phyloP scores from a whole-genome alignment of 2,113 vertebrate species.

The Epinephelus fuscoguttatus region DNA sequence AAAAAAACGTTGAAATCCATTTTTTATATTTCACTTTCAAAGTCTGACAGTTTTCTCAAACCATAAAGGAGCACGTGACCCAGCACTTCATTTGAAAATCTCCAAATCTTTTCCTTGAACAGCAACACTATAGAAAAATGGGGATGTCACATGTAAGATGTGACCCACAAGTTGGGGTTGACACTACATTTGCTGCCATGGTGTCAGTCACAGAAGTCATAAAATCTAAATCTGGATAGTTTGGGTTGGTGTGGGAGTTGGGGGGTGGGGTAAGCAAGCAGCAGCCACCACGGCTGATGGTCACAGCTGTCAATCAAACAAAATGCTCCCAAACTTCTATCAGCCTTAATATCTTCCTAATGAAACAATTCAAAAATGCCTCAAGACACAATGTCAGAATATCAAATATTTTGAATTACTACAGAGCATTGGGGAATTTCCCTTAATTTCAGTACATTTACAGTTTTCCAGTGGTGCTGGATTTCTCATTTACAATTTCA shows the following conservation, averaged over 20 bases:
- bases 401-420: background rate
- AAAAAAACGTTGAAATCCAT: no score
- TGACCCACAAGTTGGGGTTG: no score
- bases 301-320: background rate
- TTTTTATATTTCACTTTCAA: background rate
- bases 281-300: background rate
- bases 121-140: background rate
- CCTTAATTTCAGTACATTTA: background rate
- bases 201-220: background rate
- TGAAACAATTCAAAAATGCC: background rate
- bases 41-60: background rate
- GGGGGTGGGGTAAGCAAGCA: background rate
- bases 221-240: background rate
- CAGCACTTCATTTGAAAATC: background rate
- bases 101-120: background rate
- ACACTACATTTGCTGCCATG: background rate
- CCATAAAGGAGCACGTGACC: background rate
- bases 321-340: background rate
- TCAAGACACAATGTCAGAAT: background rate
- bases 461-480: background rate
- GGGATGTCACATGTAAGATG: background rate
- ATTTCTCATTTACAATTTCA: background rate
- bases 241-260: no score
- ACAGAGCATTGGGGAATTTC: background rate
- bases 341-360: background rate